A percentile compares a stretch with the other conserved stretches of the same genome.
These are phyloP conservation scores for Dromaius novaehollandiae DNA, from an alignment of 2,113 vertebrate genomes.

Conservation along the genomic window DNA sequence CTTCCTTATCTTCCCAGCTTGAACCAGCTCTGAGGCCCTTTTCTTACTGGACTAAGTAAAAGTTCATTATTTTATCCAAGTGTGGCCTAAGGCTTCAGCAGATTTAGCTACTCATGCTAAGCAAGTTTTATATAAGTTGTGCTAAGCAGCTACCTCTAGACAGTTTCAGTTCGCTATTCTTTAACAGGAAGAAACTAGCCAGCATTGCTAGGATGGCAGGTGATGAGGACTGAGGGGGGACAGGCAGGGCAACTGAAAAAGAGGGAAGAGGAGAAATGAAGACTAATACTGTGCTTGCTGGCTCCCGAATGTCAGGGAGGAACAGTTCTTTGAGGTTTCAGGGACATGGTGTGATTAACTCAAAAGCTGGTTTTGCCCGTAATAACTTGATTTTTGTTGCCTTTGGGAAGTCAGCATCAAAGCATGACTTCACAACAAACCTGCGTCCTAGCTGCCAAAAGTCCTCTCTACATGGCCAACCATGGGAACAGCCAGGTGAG, in stretches of 20 bases:
- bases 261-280: background rate
- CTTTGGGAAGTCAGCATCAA: background rate
- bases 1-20: too few relatives aligned
- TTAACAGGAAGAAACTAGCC: too few relatives aligned
- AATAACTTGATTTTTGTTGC: background rate
- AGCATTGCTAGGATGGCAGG: background rate
- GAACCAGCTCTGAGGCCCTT: too few relatives aligned
- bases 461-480: background rate
- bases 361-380: background rate
- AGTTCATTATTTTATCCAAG: too few relatives aligned
- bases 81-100: too few relatives aligned
- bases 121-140: too few relatives aligned
- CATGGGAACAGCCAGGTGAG: background rate
- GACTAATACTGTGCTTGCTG: background rate
- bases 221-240: background rate
- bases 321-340: background rate
- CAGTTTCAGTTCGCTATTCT: too few relatives aligned
- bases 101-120: too few relatives aligned
- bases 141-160: too few relatives aligned
- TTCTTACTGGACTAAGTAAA: too few relatives aligned
- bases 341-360: background rate
- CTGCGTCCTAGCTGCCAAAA: background rate
- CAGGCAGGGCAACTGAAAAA: background rate
- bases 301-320: background rate
- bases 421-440: rapidly evolving